Conservation (phyloP, 2,888 invertebrate genomes). For the Rhingia rostrata region DNA sequence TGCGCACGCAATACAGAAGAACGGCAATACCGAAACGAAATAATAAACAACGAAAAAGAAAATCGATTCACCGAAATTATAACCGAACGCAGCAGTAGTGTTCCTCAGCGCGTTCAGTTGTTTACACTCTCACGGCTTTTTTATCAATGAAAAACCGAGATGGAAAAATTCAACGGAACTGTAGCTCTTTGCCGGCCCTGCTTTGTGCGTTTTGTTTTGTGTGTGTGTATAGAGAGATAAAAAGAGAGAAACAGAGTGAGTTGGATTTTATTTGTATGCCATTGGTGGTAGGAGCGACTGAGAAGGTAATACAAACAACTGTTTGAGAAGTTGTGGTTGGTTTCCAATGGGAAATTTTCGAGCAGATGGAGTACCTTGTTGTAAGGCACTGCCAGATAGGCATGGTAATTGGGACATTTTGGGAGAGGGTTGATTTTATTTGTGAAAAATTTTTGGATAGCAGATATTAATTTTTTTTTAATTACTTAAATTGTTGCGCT, state of each 20-base stretch:
- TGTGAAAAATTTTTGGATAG: too few species aligned
- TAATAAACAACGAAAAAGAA: constrained; percentile 14
- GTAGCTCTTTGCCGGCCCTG: constrained; percentile 38
- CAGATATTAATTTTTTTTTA: too few species aligned
- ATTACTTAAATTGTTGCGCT: too few species aligned
- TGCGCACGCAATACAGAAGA: constrained; percentile 6
- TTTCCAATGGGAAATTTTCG: constrained; percentile 33
- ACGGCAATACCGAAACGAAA: constrained; percentile 24
- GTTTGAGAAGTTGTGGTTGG: constrained; percentile 43
- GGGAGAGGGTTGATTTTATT: too few species aligned
- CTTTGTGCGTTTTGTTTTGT: constrained; percentile 45
- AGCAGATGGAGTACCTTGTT: constrained; percentile 3
- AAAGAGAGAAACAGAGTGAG: constrained; percentile 19
- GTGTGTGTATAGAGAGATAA: constrained; percentile 18
- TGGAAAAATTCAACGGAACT: constrained; percentile 32
- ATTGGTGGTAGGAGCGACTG: background rate
- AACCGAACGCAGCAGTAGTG: constrained; percentile 28
- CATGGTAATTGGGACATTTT: too few species aligned
- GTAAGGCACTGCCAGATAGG: constrained; percentile 32
- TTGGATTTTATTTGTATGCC: background rate
- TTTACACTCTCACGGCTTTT: constrained; percentile 72
- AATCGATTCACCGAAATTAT: constrained; percentile 44
- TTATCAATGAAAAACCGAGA: constrained; percentile 72
- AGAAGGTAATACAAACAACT: background rate
- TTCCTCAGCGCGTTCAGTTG: constrained; percentile 27